These are phyloP conservation scores for Pimpla rufipes DNA, from an alignment of 2,888 invertebrate genomes.

Conservation along the genomic window DNA sequence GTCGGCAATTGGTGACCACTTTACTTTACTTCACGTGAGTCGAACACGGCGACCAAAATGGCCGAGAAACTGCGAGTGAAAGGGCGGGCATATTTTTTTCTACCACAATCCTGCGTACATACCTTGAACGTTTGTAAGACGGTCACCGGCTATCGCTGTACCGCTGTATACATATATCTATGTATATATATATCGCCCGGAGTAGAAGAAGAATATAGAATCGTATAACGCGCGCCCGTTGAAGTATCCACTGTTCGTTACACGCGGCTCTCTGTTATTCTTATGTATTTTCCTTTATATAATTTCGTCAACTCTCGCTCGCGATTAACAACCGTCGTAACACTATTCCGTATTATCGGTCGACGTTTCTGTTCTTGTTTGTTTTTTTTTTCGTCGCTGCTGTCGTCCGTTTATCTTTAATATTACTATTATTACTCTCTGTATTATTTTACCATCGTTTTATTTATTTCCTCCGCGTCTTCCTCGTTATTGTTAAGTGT, in stretches of 20 bases:
- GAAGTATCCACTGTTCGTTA: slow-evolving; percentile 69
- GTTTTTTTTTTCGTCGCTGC: slow-evolving; percentile 5
- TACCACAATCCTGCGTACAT: slow-evolving; percentile 46
- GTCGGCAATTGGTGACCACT: too few species aligned
- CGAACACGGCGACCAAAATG: background rate
- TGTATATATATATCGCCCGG: slow-evolving; percentile 47
- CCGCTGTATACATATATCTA: slow-evolving; percentile 49
- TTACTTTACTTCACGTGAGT: too few species aligned
- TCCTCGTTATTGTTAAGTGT: slow-evolving; percentile 57
- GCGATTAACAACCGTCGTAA: slow-evolving; percentile 44
- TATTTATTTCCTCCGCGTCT: slow-evolving; percentile 13
- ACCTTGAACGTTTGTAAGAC: slow-evolving; percentile 73
- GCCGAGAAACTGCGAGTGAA: background rate
- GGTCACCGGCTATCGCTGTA: slow-evolving; percentile 66
- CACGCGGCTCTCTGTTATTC: slow-evolving; percentile 56
- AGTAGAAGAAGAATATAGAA: slow-evolving; percentile 67
- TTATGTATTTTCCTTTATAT: slow-evolving; percentile 38
- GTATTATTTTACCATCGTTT: slow-evolving; percentile 43
- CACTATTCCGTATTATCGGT: slow-evolving; percentile 52
- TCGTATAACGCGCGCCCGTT: slow-evolving; percentile 63
- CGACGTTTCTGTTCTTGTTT: slow-evolving; percentile 1
- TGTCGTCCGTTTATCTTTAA: slow-evolving; percentile 35
- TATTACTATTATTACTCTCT: slow-evolving; percentile 58
- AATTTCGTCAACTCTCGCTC: slow-evolving; percentile 35
- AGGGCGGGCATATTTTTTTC: background rate